phyloP scores from a whole-genome alignment of 1,140 invertebrate species.

The Cotesia glomerata region DNA sequence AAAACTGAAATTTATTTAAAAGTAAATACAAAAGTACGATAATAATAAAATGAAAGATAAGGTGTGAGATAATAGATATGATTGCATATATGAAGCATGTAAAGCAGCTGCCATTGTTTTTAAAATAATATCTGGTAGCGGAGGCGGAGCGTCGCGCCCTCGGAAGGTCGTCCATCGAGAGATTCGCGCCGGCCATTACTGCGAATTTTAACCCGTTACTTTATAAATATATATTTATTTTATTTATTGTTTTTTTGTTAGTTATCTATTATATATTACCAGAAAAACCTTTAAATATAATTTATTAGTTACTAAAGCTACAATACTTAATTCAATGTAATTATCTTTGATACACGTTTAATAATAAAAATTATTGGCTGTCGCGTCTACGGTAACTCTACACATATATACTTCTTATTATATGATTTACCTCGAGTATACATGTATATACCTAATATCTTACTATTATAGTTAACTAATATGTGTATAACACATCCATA shows the following conservation, averaged over 20 bases:
- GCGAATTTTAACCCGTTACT: background rate
- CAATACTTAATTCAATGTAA: too few relatives aligned
- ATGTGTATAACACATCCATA: too few relatives aligned
- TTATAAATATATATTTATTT: background rate
- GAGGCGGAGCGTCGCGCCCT: conserved; percentile 60
- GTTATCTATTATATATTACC: too few relatives aligned
- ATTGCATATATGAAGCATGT: background rate
- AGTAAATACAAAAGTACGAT: background rate
- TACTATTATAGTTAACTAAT: too few relatives aligned
- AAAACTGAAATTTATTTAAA: background rate
- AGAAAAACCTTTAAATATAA: too few relatives aligned
- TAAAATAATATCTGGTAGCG: conserved; percentile 44
- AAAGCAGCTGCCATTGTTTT: conserved; percentile 55
- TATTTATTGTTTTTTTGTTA: background rate
- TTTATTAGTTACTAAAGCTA: too few relatives aligned
- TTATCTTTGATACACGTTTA: too few relatives aligned
- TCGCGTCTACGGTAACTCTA: too few relatives aligned
- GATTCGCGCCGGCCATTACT: conserved; percentile 15
- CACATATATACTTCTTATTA: too few relatives aligned
- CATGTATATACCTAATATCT: too few relatives aligned
- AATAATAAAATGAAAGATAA: background rate
- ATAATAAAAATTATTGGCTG: too few relatives aligned
- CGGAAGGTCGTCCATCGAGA: conserved; percentile 52
- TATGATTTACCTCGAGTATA: too few relatives aligned
- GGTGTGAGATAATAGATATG: background rate